phyloP scores from a whole-genome alignment of 1,140 invertebrate species.

The Drosophila cardini region DNA sequence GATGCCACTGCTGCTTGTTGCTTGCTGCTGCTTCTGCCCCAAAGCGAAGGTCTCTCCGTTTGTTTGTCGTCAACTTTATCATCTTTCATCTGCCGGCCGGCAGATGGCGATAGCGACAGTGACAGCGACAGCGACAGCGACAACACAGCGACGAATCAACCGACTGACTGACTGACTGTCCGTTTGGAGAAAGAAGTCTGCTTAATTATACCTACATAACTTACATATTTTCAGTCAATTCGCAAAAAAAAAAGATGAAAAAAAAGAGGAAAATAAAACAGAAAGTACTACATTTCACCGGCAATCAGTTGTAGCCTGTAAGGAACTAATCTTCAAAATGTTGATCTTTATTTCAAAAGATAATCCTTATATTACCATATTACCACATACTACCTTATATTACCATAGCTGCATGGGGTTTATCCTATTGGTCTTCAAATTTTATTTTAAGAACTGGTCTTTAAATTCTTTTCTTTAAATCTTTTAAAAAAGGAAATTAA shows the following conservation, averaged over 20 bases:
- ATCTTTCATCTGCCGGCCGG: conserved; percentile 30
- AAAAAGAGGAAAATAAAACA: conserved; percentile 8
- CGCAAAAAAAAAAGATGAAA: too few relatives aligned
- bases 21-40: conserved; percentile 4
- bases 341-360: too few relatives aligned
- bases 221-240: too few relatives aligned
- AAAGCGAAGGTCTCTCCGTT: conserved; percentile 35
- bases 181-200: not conserved
- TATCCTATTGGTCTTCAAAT: too few relatives aligned
- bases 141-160: not conserved
- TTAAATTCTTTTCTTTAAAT: too few relatives aligned
- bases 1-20: conserved; percentile 3
- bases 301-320: not conserved
- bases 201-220: conserved; percentile 4
- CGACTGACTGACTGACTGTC: not conserved
- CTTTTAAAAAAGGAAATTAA: too few relatives aligned
- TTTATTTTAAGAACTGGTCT: too few relatives aligned
- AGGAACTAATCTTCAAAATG: not conserved
- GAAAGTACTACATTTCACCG: not conserved
- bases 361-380: too few relatives aligned
- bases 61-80: conserved; percentile 28
- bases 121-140: not conserved
- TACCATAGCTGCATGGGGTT: too few relatives aligned
- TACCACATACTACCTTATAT: too few relatives aligned
- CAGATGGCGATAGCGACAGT: conserved; percentile 4